phyloP scores from a whole-genome alignment of 2,113 vertebrate genomes.

The Natator depressus region DNA sequence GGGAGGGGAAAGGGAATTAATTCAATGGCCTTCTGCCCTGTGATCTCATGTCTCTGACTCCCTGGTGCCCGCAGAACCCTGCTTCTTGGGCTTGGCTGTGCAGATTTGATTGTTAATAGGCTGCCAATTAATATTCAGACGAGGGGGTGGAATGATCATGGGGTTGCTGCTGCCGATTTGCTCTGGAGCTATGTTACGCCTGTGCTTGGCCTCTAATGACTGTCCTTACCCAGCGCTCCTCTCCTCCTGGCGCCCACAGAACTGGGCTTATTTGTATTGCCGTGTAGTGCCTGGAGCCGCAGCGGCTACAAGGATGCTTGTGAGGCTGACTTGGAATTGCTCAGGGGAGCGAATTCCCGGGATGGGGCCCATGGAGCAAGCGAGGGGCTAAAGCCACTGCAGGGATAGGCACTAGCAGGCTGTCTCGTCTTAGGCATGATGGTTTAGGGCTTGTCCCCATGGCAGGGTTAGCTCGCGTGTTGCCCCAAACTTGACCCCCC shows the following conservation, averaged over 20 bases:
- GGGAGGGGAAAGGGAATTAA: not conserved
- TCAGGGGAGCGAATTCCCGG: not conserved
- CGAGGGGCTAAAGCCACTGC: not conserved
- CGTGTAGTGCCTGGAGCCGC: not conserved
- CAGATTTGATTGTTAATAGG: not conserved
- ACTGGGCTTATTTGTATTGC: too few species aligned
- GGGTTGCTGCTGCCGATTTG: not conserved
- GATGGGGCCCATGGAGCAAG: not conserved
- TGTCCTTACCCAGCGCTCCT: not conserved
- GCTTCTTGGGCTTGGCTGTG: not conserved
- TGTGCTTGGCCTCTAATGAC: not conserved
- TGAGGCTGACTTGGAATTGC: not conserved
- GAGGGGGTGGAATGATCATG: too few species aligned
- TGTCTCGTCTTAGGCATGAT: not conserved
- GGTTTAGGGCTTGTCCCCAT: not conserved
- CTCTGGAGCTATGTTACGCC: not conserved
- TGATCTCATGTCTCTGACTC: not conserved
- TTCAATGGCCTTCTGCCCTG: not conserved
- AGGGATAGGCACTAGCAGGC: not conserved
- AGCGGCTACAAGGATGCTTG: not conserved
- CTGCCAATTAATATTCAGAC: not conserved
- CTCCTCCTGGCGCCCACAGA: not conserved
- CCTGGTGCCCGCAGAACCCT: not conserved
- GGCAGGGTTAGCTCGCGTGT: not conserved
- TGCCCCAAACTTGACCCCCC: not conserved